These are phyloP conservation scores for Morus bassanus DNA, from an alignment of 2,797 vertebrate genomes.

Conservation along the genomic window DNA sequence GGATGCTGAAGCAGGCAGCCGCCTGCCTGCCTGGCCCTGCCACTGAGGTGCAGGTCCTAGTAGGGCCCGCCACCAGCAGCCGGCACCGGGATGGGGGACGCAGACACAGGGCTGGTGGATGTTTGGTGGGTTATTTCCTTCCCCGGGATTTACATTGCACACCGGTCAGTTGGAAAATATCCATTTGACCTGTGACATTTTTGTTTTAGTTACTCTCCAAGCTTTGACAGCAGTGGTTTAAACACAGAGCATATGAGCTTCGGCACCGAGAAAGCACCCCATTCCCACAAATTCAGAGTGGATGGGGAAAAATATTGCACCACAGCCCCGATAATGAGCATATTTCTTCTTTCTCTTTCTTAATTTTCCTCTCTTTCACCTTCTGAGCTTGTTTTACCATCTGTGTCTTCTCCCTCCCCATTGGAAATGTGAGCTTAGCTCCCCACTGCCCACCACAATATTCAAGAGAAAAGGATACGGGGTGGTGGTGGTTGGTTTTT, in stretches of 20 bases:
- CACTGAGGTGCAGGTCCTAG: accelerated
- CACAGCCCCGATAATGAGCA: neutral
- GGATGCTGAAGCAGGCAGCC: neutral
- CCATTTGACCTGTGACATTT: neutral
- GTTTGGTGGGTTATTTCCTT: neutral
- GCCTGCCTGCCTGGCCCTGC: neutral
- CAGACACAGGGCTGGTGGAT: neutral
- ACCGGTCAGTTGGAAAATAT: neutral
- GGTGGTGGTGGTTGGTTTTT: neutral
- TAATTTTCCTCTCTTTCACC: neutral
- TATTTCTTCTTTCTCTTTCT: neutral
- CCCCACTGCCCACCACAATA: neutral
- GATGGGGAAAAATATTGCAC: accelerated
- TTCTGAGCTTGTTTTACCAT: neutral
- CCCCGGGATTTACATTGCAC: neutral
- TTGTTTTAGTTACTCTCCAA: slow-evolving; percentile 3
- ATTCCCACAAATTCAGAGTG: neutral
- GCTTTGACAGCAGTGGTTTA: slow-evolving; percentile 1
- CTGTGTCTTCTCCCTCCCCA: neutral
- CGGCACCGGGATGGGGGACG: accelerated
- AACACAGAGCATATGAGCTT: neutral
- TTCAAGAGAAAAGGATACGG: neutral
- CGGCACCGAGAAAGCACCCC: neutral
- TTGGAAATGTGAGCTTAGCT: neutral
- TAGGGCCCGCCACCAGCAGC: neutral